Conservation (phyloP, 1,140 invertebrate genomes). For the Rhyacophila brunnea region DNA sequence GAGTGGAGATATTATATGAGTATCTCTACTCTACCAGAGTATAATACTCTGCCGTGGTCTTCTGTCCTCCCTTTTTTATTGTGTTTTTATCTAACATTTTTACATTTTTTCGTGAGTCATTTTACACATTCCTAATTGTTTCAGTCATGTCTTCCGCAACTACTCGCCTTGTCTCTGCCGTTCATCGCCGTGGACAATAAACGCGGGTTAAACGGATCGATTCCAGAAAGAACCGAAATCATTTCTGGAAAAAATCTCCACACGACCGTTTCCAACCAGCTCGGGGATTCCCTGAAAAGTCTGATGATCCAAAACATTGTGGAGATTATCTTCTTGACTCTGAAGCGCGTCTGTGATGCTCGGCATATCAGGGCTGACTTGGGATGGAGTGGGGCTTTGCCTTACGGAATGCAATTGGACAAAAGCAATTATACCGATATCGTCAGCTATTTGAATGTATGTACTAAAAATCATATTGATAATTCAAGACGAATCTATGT, state of each 20-base stretch:
- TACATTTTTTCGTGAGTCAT: too few relatives aligned
- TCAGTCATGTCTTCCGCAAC: constrained; percentile 22
- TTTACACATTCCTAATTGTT: too few relatives aligned
- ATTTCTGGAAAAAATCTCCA: constrained; percentile 36
- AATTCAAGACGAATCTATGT: not conserved
- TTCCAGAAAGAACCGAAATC: not conserved
- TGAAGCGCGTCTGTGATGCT: constrained; percentile 39
- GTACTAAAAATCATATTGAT: constrained; percentile 14
- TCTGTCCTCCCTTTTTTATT: too few relatives aligned
- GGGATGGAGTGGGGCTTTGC: constrained; percentile 32
- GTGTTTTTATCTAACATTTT: too few relatives aligned
- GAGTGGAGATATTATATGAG: too few relatives aligned
- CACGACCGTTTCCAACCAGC: constrained; percentile 37
- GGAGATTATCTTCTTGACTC: constrained; percentile 39
- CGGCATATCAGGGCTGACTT: constrained; percentile 36
- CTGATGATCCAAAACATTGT: constrained; percentile 44
- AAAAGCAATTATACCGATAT: constrained; percentile 41
- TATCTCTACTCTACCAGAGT: too few relatives aligned
- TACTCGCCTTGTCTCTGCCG: constrained; percentile 13
- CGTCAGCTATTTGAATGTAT: constrained; percentile 46
- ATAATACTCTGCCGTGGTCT: too few relatives aligned
- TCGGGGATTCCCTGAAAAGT: constrained; percentile 42
- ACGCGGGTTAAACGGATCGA: not conserved
- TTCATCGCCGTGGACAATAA: constrained; percentile 1
- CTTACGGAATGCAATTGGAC: constrained; percentile 36